Base-by-base conservation (phyloP, 2,888 invertebrate species). In the Chymomyza amoena region DNA sequence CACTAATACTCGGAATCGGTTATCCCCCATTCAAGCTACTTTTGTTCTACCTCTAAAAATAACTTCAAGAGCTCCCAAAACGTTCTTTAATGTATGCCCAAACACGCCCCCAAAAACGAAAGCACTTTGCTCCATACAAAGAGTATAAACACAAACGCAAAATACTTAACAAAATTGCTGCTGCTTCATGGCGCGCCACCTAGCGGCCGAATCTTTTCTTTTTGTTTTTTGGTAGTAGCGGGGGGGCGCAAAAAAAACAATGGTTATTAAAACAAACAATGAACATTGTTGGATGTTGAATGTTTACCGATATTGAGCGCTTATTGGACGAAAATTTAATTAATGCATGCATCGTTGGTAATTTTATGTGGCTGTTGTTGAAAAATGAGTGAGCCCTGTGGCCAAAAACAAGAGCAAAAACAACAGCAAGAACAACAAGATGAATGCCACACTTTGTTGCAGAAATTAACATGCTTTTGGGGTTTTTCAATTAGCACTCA, bases 401-500 rank as follows among this genome's bases (percentile, higher is more conserved):
- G 39, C 39, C 13, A 45, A 10, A 45, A 45, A 56, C 59, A 51
- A 45, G n/a, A 66, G 28, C 25, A 25, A 4, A 54, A 28, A 57
- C 45, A 61, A 32, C 61, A 60, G 65, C 36, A 28, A 25, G 6
- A 51, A 15, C 36, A 28, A 25, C 39, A 51, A 15, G 16, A 25
- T 62, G 62, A 15, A 20, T 39, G 61, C 18, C 36, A 7, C 15
- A 28, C 18, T 50, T 45, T 69, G 61, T 59, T 36, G 18, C 16
- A 16, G 67, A 70, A 69, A 71, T 72, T 66, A 69, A 73, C 75
- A 70, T 69, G 52, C 72, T 72, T 75, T 75, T 68, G 66, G 70
- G 59, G 66, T 69, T 66, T 73, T 73, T 75, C 87, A 86, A 85
- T 88, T 86, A 88, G 74, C 77, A 73, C 73, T 66, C 60, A 60